Evolutionary conservation across 2,888 invertebrate species (phyloP), one percentile per base, ranked within the genome.

Genomic region (Thyatira batis): DNA sequence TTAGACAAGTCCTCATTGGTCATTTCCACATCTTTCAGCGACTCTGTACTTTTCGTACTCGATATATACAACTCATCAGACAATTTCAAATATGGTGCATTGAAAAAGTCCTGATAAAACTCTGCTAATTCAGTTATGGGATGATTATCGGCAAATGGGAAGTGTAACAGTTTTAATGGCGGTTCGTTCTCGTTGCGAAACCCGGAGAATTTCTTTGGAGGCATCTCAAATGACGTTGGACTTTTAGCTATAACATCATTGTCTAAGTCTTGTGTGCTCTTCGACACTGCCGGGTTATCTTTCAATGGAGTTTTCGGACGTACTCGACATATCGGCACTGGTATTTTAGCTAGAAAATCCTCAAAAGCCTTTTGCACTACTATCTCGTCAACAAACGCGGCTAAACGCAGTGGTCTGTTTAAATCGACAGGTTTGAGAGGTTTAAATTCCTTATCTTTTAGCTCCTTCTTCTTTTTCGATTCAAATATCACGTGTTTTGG

Each of bases 101-200:
- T 94, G 80, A 96, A 96, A 82, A 96, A 96, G 63, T 97, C 96
- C 48, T 95, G 93, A 81, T 96, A 97, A 84, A 97, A 97, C 67
- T 95, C 93, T 0, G 96, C 95, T 61, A 97, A 88, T 79, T 97
- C 97, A 55, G 94, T 93, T 73, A 95, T 95, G 0, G 94, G 93
- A 73, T 94, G 95, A 46, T 94, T 89, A 60, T 94, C 95, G 10
- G 96, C 96, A 75, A 97, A 97, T 0, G 97, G 96, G 49, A 96
- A 95, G 88, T 95, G 94, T 92, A 96, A 85, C 4, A 94, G 91
- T 60, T 85, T 95, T 63, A 96, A 93, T 0, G 96, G 96, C 0
- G 94, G 93, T 54, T 95, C 94, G 67, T 95, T 73, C 51, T 90
- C 89, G 44, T 80, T 83, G 1, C 91, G 76, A 43, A 88, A 87